These are phyloP conservation scores for Aradus depressus DNA, from an alignment of 2,888 invertebrate genomes.

Conservation along the genomic window DNA sequence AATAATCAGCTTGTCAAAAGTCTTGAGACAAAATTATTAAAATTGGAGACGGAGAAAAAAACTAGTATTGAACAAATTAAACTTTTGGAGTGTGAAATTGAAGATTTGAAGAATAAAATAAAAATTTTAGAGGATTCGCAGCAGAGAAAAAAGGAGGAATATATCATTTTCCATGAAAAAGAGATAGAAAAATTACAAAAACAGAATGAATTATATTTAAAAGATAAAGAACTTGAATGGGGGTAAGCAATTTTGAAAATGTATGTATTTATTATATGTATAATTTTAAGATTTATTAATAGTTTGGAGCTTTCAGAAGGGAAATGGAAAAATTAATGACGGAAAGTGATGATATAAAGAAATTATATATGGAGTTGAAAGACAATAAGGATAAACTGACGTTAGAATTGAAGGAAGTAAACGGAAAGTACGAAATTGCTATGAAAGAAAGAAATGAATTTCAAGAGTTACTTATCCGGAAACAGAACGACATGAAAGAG, in stretches of 20 bases:
- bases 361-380: slow-evolving; percentile 27
- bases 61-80: slow-evolving; percentile 6
- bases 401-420: slow-evolving; percentile 17
- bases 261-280: background rate
- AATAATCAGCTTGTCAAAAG: slow-evolving; percentile 11
- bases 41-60: slow-evolving; percentile 13
- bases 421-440: slow-evolving; percentile 7
- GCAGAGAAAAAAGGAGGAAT: slow-evolving; percentile 20
- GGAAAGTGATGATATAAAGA: slow-evolving; percentile 27
- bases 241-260: slow-evolving; percentile 14
- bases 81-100: slow-evolving; percentile 16
- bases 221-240: slow-evolving; percentile 22
- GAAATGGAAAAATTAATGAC: slow-evolving; percentile 21
- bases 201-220: slow-evolving; percentile 21
- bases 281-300: background rate
- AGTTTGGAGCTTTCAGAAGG: background rate
- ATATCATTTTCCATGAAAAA: slow-evolving; percentile 25
- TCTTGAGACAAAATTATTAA: slow-evolving; percentile 19
- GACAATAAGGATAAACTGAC: slow-evolving; percentile 21
- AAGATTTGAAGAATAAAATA: slow-evolving; percentile 11
- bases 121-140: slow-evolving; percentile 12
- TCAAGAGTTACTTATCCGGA: slow-evolving; percentile 9
- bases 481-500: slow-evolving; percentile 17
- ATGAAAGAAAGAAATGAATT: slow-evolving; percentile 14
- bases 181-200: slow-evolving; percentile 23